These are phyloP conservation scores for Laupala kohalensis DNA, from an alignment of 1,140 invertebrate species.

Conservation along the genomic window DNA sequence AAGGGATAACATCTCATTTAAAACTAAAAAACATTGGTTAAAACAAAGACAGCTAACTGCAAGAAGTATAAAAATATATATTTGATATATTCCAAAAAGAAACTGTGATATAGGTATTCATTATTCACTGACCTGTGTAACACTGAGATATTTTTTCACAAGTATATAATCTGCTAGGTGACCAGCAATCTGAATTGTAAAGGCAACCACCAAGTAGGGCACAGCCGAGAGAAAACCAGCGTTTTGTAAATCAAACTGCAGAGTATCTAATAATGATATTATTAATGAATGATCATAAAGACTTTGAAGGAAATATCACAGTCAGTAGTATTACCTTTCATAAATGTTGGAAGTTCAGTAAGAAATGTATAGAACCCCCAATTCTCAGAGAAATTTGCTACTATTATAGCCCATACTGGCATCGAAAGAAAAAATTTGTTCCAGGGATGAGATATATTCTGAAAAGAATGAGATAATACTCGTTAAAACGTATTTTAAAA, in stretches of 20 bases:
- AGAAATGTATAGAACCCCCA: constrained; percentile 92
- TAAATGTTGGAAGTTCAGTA: constrained; percentile 80
- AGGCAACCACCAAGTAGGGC: constrained; percentile 75
- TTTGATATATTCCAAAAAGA: too few relatives aligned
- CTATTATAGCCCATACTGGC: constrained; percentile 81
- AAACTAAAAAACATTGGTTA: too few relatives aligned
- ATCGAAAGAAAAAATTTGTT: constrained; percentile 51
- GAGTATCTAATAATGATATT: constrained; percentile 37
- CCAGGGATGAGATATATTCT: constrained; percentile 1
- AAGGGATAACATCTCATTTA: too few relatives aligned
- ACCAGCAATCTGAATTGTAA: constrained; percentile 62
- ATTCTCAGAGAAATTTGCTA: constrained; percentile 86
- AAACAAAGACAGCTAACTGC: too few relatives aligned
- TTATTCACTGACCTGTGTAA: neutral
- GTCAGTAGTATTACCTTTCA: constrained; percentile 47
- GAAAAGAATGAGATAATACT: too few relatives aligned
- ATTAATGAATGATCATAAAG: neutral
- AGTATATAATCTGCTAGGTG: constrained; percentile 66
- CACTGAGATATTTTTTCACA: constrained; percentile 41
- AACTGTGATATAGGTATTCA: too few relatives aligned
- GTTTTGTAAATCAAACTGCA: constrained; percentile 55
- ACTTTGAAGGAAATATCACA: neutral
- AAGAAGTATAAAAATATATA: too few relatives aligned
- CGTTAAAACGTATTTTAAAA: too few relatives aligned
- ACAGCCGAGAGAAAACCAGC: constrained; percentile 70